phyloP scores from a whole-genome alignment of 2,888 invertebrate species.

The Eupsilia transversa region DNA sequence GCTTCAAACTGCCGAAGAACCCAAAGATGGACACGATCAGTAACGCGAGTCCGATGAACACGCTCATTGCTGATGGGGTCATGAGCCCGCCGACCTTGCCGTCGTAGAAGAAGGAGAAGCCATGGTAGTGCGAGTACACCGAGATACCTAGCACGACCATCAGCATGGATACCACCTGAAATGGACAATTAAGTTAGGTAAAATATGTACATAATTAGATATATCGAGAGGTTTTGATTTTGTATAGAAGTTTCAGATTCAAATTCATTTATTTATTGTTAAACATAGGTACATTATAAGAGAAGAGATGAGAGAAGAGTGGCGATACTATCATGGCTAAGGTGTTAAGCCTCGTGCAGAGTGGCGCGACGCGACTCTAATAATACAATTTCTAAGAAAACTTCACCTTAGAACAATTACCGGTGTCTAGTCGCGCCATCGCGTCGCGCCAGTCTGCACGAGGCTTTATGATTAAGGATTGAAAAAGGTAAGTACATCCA shows the following conservation, averaged over 20 bases:
- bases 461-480: not conserved
- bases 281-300: no score
- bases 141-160: conserved; percentile 87
- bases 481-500: not conserved
- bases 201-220: not conserved
- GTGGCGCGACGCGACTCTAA: no score
- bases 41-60: conserved; percentile 93
- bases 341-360: no score
- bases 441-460: no score
- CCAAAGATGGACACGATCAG: conserved; percentile 95
- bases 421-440: no score
- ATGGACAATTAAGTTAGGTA: not conserved
- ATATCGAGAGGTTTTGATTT: no score
- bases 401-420: no score
- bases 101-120: conserved; percentile 82
- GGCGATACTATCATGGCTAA: no score
- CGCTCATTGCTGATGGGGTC: conserved; percentile 94
- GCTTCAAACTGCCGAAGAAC: conserved; percentile 95
- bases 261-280: no score
- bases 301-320: no score
- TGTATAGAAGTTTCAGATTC: no score
- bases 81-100: conserved; percentile 88
- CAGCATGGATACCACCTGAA: conserved; percentile 81
- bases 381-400: no score
- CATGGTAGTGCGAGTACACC: conserved; percentile 85